These are phyloP conservation scores for Polietes domitor DNA, from an alignment of 2,888 invertebrate genomes.

Conservation along the genomic window DNA sequence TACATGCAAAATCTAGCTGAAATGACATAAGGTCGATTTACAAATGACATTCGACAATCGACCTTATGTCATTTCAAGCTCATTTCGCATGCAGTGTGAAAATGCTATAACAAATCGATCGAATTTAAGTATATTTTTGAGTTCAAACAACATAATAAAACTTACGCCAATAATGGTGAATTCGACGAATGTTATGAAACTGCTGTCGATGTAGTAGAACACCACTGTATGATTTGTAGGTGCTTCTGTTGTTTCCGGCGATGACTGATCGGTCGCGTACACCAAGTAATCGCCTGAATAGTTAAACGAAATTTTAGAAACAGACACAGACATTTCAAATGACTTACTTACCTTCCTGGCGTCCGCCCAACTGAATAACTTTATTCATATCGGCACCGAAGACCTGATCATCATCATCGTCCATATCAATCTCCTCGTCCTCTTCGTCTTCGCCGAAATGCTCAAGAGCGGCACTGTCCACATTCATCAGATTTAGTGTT, in stretches of 20 bases:
- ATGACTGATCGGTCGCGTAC: constrained; percentile 73
- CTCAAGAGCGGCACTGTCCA: constrained; percentile 48
- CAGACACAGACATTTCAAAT: not conserved
- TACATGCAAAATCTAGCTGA: too few species aligned
- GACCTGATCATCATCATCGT: constrained; percentile 61
- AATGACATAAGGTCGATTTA: too few species aligned
- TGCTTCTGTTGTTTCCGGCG: constrained; percentile 64
- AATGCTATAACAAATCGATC: too few species aligned
- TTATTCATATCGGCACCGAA: constrained; percentile 69
- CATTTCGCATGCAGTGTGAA: too few species aligned
- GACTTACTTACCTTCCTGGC: constrained; percentile 72
- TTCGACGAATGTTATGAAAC: constrained; percentile 74
- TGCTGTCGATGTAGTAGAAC: constrained; percentile 77
- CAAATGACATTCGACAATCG: too few species aligned
- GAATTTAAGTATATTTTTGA: too few species aligned
- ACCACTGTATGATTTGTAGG: constrained; percentile 71
- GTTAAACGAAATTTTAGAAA: constrained; percentile 11
- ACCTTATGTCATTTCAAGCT: too few species aligned
- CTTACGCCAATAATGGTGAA: constrained; percentile 76
- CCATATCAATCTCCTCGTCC: constrained; percentile 52
- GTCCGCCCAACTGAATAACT: constrained; percentile 72
- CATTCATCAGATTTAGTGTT: constrained; percentile 49
- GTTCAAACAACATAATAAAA: constrained; percentile 36
- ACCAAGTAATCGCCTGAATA: constrained; percentile 74
- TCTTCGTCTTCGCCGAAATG: constrained; percentile 50